phyloP scores from a whole-genome alignment of 2,888 invertebrate genomes.

The Proisotoma minuta region DNA sequence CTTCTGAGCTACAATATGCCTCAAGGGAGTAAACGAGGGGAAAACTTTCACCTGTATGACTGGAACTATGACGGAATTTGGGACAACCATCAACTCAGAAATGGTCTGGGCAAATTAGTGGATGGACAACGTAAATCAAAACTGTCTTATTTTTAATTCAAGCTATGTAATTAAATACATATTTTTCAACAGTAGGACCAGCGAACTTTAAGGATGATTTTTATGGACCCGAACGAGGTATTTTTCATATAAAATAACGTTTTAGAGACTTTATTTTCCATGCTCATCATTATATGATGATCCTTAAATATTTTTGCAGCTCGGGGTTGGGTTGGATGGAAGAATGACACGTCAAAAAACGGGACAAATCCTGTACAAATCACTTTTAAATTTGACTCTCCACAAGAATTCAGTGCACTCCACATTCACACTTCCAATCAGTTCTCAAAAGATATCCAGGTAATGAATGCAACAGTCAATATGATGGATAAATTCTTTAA shows the following conservation, averaged over 20 bases:
- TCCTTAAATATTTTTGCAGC: constrained; percentile 50
- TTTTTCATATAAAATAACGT: constrained; percentile 14
- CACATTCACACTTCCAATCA: constrained; percentile 80
- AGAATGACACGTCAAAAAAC: constrained; percentile 65
- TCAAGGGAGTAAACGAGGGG: constrained; percentile 65
- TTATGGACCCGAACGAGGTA: constrained; percentile 58
- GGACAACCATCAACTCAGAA: constrained; percentile 66
- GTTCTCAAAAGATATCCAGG: constrained; percentile 76
- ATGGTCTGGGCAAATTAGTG: constrained; percentile 77
- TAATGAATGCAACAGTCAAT: too few species aligned
- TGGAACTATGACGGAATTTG: constrained; percentile 79
- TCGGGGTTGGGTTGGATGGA: constrained; percentile 88
- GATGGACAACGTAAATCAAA: constrained; percentile 64
- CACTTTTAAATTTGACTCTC: constrained; percentile 76
- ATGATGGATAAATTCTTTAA: too few species aligned
- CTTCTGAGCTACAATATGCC: constrained; percentile 81
- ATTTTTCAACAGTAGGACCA: too few species aligned
- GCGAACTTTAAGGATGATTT: constrained; percentile 66
- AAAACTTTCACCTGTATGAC: constrained; percentile 76
- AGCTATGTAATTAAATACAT: too few species aligned
- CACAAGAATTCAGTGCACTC: constrained; percentile 77
- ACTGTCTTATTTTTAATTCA: too few species aligned
- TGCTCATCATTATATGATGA: constrained; percentile 1
- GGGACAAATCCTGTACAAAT: constrained; percentile 61
- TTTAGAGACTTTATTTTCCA: not conserved